A percentile compares a stretch with the other conserved stretches of the same genome.
These are phyloP conservation scores for Micrasema longulum DNA, from an alignment of 1,140 invertebrate genomes.

Conservation along the genomic window DNA sequence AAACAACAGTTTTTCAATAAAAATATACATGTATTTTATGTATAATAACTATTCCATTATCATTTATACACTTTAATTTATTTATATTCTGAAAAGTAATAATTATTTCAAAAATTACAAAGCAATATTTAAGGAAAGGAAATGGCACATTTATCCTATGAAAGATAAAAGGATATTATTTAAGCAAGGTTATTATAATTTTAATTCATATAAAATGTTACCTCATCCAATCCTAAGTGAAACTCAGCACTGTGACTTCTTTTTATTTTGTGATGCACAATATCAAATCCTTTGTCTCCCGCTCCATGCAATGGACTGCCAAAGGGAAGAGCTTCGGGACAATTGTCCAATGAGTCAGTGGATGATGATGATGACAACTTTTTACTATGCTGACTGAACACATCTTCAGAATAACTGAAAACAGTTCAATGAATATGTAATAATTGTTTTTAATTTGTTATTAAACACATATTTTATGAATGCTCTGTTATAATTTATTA, in stretches of 20 bases:
- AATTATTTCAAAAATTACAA: no score
- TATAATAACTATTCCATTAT: no score
- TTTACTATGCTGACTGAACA: constrained; percentile 77
- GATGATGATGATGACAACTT: constrained; percentile 66
- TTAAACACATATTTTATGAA: no score
- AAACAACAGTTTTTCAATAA: background rate
- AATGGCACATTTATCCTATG: no score
- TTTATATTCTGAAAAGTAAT: no score
- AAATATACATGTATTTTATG: constrained; percentile 11
- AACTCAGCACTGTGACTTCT: constrained; percentile 61
- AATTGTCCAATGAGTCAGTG: constrained; percentile 50
- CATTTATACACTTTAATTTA: no score
- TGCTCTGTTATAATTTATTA: no score
- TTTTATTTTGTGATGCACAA: constrained; percentile 57
- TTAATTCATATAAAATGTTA: constrained; percentile 9
- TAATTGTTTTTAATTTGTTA: no score
- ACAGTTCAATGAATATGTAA: no score
- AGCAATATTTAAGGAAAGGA: no score
- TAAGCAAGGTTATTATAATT: no score
- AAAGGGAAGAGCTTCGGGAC: constrained; percentile 50
- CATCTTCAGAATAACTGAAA: constrained; percentile 74
- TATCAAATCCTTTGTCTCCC: constrained; percentile 17
- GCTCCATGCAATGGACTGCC: constrained; percentile 48
- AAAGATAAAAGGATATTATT: no score
- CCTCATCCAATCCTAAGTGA: constrained; percentile 39